Conservation (phyloP, 2,113 vertebrate genomes). For the Symphodus melops region DNA sequence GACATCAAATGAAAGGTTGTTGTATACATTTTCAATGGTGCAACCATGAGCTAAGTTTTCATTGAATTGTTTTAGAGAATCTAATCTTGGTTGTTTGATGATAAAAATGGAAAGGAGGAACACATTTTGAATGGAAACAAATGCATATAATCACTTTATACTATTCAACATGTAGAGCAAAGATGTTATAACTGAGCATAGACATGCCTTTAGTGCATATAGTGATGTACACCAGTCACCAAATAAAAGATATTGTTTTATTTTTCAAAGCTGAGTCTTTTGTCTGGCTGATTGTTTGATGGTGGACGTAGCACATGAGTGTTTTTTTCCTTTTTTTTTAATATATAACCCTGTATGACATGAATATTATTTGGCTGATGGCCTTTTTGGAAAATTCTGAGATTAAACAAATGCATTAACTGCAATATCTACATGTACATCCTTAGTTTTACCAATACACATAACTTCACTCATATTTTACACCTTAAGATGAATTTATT, state of each 20-base stretch:
- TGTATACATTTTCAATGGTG: conserved; percentile 1
- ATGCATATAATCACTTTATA: conserved; percentile 75
- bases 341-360: too few species aligned
- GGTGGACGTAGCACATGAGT: not conserved
- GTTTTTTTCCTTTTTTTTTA: too few species aligned
- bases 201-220: conserved; percentile 67
- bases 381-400: not conserved
- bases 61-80: conserved; percentile 18
- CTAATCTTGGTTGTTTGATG: conserved; percentile 6
- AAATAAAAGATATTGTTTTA: conserved; percentile 81
- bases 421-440: not conserved
- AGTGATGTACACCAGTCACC: conserved; percentile 69
- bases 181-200: conserved; percentile 62
- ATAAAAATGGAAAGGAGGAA: conserved; percentile 5
- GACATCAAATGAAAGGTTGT: not conserved
- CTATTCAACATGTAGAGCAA: conserved; percentile 64
- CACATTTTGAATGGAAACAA: conserved; percentile 43
- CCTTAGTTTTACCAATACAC: too few species aligned
- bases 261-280: conserved; percentile 84
- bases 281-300: conserved; percentile 77
- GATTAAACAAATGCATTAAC: not conserved
- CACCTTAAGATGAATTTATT: not conserved
- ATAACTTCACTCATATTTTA: not conserved
- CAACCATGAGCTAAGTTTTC: not conserved
- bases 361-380: too few species aligned